Evolutionary conservation across 2,113 vertebrate species (phyloP), one percentile per base, ranked within the genome.

Genomic region (Nibea coibor): DNA sequence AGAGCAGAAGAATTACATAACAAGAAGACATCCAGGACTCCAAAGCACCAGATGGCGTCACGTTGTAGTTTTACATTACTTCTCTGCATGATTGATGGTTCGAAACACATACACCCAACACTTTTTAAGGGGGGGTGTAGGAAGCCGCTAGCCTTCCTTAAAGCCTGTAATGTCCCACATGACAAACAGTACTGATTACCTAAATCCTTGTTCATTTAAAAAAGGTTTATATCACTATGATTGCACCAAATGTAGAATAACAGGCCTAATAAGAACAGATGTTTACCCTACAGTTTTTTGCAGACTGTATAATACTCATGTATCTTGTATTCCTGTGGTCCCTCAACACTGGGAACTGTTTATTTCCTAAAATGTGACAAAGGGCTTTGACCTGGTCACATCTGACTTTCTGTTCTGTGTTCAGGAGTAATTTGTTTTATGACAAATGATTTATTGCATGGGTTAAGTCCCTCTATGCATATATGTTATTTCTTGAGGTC

Each of bases 51-150:
- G 78, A 73, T 79, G 56, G 72, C 64, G 81, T 73, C 68, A 72
- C 11, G n/a, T 72, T 66, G 51, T 54, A 80, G 71, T 71, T 87
- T 61, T 80, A 64, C 75, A 74, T 58, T 56, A 75, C 48, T 26
- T 64, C 69, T 48, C 24, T 73, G 78, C 69, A 78, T 84, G 76
- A 85, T 81, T 73, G 81, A 88, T 80, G 66, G 64, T 26, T 81
- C 3, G 11, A 76, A 63, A 80, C 63, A 69, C 59, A 81, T 84
- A 70, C 79, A 83, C 74, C 81, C 84, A 80, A 68, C 31, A 50
- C 43, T 45, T 80, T 61, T 75, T 71, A 53, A 73, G 64, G 8
- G n/a, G 47, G 59, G 35, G 28, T 26, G 39, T 53, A 51, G 48
- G 39, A 53, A 84, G 61, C 78, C 51, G 72, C 59, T 42, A 22